These are phyloP conservation scores for Nannospalax galili DNA, from an alignment of 2,113 vertebrate species.

Conservation along the genomic window DNA sequence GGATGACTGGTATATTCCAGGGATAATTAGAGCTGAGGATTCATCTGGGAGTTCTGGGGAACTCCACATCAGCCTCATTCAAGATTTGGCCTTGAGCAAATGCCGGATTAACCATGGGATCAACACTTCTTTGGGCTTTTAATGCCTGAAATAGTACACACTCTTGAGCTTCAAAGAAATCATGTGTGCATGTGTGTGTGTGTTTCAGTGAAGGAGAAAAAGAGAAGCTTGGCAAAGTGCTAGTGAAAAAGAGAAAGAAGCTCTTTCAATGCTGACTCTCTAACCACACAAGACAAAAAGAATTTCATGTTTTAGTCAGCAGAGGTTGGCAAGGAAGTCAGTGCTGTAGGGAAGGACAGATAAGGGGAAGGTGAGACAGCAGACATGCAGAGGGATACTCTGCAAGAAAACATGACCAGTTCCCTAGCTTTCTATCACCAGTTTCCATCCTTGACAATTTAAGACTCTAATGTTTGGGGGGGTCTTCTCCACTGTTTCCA, in stretches of 20 bases:
- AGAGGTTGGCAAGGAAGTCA: not conserved
- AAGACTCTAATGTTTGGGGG: not conserved
- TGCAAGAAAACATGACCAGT: not conserved
- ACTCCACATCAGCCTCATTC: not conserved
- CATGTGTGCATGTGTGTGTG: not conserved
- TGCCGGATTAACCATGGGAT: not conserved
- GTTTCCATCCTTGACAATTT: not conserved
- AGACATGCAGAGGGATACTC: no score
- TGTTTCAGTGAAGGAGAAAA: not conserved
- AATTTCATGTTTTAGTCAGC: not conserved
- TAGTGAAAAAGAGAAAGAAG: not conserved
- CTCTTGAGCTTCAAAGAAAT: not conserved
- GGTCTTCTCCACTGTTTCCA: not conserved
- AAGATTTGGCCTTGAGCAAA: not conserved
- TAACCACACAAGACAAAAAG: not conserved
- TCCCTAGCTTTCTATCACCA: not conserved
- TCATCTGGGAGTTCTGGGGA: not conserved
- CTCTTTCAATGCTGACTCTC: not conserved
- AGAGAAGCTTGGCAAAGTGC: not conserved
- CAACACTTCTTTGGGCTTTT: not conserved
- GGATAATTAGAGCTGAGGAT: not conserved
- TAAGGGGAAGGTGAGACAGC: not conserved
- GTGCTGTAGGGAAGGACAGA: no score
- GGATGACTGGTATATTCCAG: accelerated
- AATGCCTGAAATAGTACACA: not conserved